These are phyloP conservation scores for Actinernus sp. DNA, from an alignment of 92 coral and sea anemone species.

Conservation along the genomic window DNA sequence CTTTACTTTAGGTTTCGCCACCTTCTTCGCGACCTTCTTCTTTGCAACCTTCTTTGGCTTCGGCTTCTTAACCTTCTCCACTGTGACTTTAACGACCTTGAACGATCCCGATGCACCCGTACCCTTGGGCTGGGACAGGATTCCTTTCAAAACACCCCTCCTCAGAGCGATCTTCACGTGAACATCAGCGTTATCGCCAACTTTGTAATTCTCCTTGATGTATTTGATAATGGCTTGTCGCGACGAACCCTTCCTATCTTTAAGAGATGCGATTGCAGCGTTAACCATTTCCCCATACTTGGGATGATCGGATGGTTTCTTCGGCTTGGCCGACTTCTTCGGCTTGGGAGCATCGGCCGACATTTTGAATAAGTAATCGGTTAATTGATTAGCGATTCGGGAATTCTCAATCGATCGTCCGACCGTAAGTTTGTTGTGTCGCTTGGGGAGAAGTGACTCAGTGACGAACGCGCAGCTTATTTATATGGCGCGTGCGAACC, in stretches of 20 bases:
- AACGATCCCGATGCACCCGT: conserved; percentile 97
- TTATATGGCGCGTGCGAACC: conserved; percentile 95
- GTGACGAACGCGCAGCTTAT: conserved; percentile 90
- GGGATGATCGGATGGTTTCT: conserved; percentile 92
- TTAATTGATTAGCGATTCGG: conserved; percentile 54
- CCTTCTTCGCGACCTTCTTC: conserved; percentile 45
- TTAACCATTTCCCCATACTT: conserved; percentile 82
- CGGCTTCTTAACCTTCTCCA: no score
- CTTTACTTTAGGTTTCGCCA: conserved; percentile 16
- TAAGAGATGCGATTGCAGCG: conserved; percentile 75
- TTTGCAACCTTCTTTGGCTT: conserved; percentile 31
- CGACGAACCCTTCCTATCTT: conserved; percentile 91
- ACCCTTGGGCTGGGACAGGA: conserved; percentile 75
- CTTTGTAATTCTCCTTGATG: conserved; percentile 77
- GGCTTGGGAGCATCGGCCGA: conserved; percentile 37
- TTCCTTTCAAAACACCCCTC: conserved; percentile 50
- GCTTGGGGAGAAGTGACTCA: conserved; percentile 99
- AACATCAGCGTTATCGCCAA: conserved; percentile 52
- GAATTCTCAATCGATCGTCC: conserved; percentile 59
- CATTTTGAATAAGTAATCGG: conserved; percentile 88
- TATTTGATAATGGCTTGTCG: conserved; percentile 84
- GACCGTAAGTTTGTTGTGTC: conserved; percentile 67
- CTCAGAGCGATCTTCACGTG: conserved; percentile 71
- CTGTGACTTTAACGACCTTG: no score
- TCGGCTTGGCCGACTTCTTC: conserved; percentile 60